Percentiles rank a stretch among this genome's conserved stretches.
Evolutionary conservation across 2,113 vertebrate species (phyloP).

Genomic region (Crotophaga sulcirostris): DNA sequence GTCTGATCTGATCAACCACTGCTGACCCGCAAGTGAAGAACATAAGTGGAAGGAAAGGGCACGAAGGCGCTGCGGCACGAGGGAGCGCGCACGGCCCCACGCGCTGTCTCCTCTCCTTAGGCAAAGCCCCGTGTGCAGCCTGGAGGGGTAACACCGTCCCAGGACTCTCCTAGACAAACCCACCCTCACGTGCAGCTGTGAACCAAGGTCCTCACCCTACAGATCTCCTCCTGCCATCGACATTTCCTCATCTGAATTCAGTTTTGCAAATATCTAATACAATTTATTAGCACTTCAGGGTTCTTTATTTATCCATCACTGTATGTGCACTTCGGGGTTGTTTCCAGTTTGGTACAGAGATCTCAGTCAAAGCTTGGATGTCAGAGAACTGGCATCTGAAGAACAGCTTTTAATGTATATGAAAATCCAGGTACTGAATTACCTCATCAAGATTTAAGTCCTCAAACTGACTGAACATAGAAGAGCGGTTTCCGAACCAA

Average conservation of each 20-base stretch:
- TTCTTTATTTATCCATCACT: not conserved
- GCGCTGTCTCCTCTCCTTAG: not conserved
- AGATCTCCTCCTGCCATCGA: not conserved
- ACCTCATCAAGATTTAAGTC: not conserved
- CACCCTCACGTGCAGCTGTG: not conserved
- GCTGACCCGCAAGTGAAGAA: not conserved
- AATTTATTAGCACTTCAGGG: not conserved
- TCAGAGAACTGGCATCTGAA: not conserved
- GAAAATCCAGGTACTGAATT: not conserved
- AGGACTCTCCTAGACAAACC: not conserved
- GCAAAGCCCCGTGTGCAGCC: not conserved
- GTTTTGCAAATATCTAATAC: not conserved
- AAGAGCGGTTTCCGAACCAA: not conserved
- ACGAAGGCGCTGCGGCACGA: not conserved
- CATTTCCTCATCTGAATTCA: not conserved
- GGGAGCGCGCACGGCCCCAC: accelerated
- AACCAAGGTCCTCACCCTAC: not conserved
- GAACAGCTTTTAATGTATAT: not conserved
- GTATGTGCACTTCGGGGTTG: not conserved
- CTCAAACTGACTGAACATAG: not conserved
- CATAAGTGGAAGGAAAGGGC: not conserved
- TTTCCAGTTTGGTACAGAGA: not conserved
- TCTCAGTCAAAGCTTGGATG: not conserved
- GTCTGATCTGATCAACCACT: not conserved
- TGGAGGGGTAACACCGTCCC: not conserved